Conservation (phyloP, 2,797 vertebrate species). For the Chloroceryle inda region DNA sequence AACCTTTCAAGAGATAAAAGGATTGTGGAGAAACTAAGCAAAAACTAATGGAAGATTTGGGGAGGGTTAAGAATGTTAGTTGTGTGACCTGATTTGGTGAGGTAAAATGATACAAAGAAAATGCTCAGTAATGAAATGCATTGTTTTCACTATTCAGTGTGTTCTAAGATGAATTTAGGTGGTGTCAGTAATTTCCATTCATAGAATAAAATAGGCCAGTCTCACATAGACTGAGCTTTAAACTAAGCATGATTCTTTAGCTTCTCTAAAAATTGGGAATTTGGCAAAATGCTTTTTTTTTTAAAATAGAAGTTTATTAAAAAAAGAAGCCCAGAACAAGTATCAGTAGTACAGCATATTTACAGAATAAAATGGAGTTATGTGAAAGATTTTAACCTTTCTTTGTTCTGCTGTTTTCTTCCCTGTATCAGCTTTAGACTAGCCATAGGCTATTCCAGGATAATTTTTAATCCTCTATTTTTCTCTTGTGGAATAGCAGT, state of each 20-base stretch:
- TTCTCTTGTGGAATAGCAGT: slow-evolving; percentile 20
- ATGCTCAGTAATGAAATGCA: background rate
- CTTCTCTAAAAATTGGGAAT: background rate
- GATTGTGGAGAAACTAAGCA: slow-evolving; percentile 28
- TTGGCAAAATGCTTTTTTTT: background rate
- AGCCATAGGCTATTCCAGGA: background rate
- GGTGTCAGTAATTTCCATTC: background rate
- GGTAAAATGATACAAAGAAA: background rate
- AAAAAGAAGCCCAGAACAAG: background rate
- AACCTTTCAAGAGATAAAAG: slow-evolving; percentile 56
- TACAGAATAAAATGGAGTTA: background rate
- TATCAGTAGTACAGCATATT: background rate
- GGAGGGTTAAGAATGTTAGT: background rate
- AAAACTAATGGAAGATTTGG: slow-evolving; percentile 30
- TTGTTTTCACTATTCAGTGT: slow-evolving; percentile 6
- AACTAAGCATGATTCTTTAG: background rate
- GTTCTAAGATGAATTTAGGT: background rate
- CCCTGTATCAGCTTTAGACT: slow-evolving; percentile 6
- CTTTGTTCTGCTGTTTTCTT: slow-evolving; percentile 16
- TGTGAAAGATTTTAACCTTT: background rate
- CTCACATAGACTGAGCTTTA: background rate
- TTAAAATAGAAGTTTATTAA: background rate
- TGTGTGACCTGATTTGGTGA: slow-evolving; percentile 13
- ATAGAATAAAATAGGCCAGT: background rate
- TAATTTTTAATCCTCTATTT: slow-evolving; percentile 39